These are phyloP conservation scores for Synanthedon andrenaeformis DNA, from an alignment of 2,888 invertebrate species.

Conservation along the genomic window DNA sequence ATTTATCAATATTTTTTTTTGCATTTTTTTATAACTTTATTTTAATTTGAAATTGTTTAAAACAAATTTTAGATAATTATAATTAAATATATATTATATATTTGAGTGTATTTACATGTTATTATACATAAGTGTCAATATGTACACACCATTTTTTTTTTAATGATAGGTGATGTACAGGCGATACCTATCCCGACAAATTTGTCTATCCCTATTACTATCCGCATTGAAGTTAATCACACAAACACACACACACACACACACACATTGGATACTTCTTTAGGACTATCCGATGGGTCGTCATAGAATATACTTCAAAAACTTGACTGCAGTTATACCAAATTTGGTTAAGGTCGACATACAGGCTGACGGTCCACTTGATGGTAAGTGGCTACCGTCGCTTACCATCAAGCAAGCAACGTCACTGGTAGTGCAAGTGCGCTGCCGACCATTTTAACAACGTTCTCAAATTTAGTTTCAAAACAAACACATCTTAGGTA, in stretches of 20 bases:
- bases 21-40: conserved; percentile 50
- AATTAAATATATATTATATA: conserved; percentile 57
- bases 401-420: neutral
- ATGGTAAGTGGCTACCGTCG: neutral
- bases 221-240: too few relatives aligned
- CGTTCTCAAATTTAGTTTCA: too few relatives aligned
- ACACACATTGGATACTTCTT: too few relatives aligned
- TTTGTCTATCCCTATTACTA: too few relatives aligned
- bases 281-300: too few relatives aligned
- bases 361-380: neutral
- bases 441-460: too few relatives aligned
- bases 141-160: conserved; percentile 13
- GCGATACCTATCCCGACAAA: too few relatives aligned
- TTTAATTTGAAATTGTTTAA: conserved; percentile 61
- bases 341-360: neutral
- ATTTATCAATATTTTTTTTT: conserved; percentile 53
- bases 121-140: conserved; percentile 39
- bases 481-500: too few relatives aligned
- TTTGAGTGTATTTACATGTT: conserved; percentile 60
- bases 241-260: too few relatives aligned
- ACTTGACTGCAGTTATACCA: neutral
- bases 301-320: too few relatives aligned
- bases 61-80: conserved; percentile 54
- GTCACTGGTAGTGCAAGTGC: too few relatives aligned
- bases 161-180: too few relatives aligned